phyloP scores from a whole-genome alignment of 2,888 invertebrate species.

The Trisateles emortualis region DNA sequence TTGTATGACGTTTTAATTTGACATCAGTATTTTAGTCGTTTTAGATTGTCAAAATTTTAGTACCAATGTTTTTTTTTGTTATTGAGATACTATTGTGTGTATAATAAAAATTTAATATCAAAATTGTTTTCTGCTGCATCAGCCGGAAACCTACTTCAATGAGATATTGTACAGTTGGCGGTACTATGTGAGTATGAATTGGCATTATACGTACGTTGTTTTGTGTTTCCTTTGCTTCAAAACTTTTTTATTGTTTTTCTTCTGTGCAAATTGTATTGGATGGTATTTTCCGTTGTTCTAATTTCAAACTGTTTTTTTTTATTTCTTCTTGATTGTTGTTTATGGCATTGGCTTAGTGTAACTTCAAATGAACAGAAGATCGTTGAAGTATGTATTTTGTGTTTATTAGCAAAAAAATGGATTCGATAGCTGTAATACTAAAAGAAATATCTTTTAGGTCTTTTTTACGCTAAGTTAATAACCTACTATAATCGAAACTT shows the following conservation, averaged over 20 bases:
- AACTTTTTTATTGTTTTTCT: constrained; percentile 11
- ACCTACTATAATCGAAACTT: no score
- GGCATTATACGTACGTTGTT: constrained; percentile 35
- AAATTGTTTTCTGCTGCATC: constrained; percentile 70
- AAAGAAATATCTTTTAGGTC: no score
- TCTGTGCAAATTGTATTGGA: constrained; percentile 60
- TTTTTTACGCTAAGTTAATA: no score
- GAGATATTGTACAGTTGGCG: constrained; percentile 80
- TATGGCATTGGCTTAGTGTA: background rate
- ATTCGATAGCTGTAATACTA: no score
- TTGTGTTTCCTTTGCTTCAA: constrained; percentile 41
- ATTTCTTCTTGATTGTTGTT: constrained; percentile 4
- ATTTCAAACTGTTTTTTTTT: constrained; percentile 19
- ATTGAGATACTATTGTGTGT: constrained; percentile 9
- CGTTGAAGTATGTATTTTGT: no score
- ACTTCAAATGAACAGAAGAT: no score
- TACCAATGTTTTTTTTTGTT: constrained; percentile 7
- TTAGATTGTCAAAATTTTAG: background rate
- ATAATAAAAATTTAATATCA: constrained; percentile 36
- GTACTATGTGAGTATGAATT: constrained; percentile 77
- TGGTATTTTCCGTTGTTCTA: constrained; percentile 43
- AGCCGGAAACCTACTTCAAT: constrained; percentile 83
- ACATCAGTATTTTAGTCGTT: background rate
- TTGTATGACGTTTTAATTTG: background rate
- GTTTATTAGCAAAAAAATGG: no score